Conservation (phyloP, 2,113 vertebrate genomes). For the Pithys albifrons region DNA sequence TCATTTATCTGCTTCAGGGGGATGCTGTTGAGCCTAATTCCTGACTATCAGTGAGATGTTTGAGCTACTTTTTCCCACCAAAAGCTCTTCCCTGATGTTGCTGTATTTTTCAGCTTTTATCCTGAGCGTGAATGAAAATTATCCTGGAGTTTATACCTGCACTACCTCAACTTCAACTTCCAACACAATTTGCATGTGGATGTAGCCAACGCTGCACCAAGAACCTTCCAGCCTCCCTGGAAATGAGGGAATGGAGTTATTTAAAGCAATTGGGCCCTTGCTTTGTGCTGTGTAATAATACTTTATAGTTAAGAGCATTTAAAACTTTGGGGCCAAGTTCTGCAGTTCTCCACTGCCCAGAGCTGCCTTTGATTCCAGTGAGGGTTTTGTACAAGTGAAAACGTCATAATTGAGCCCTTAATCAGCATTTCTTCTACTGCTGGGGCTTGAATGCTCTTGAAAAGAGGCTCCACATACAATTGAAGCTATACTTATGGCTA, state of each 20-base stretch:
- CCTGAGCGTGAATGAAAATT: background rate
- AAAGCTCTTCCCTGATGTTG: background rate
- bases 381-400: conserved; percentile 25
- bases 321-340: background rate
- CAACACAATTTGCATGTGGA: background rate
- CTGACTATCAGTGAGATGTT: background rate
- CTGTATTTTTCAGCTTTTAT: background rate
- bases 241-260: background rate
- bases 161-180: background rate
- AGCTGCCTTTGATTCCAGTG: background rate
- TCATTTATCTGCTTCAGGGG: background rate
- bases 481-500: conserved; percentile 50
- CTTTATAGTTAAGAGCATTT: background rate
- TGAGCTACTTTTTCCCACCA: background rate
- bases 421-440: conserved; percentile 61
- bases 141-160: background rate
- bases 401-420: conserved; percentile 34
- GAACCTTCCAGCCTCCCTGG: background rate
- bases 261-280: background rate
- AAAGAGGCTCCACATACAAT: conserved; percentile 49
- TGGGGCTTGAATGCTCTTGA: conserved; percentile 27
- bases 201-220: background rate
- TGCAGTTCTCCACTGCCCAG: background rate
- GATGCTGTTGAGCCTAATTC: background rate
- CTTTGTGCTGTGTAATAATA: background rate